Conservation (phyloP, 2,797 vertebrate species). For the Taenioides sp. region DNA sequence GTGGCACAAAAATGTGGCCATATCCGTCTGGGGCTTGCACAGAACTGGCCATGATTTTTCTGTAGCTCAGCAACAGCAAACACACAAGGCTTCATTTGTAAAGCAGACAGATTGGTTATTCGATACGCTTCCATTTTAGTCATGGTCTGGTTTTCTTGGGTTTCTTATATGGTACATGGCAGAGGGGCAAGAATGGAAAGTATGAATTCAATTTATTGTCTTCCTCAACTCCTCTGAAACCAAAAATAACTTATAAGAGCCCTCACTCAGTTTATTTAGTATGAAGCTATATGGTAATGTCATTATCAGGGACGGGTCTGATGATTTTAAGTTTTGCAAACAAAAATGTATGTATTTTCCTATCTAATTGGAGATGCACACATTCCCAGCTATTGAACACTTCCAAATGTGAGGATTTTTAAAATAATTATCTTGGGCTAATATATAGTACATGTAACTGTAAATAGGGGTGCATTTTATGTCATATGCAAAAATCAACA, state of each 20-base stretch:
- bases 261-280: not conserved
- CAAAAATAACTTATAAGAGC: conserved; percentile 49
- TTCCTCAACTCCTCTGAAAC: conserved; percentile 49
- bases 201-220: conserved; percentile 64
- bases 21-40: conserved; percentile 55
- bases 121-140: conserved; percentile 72
- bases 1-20: conserved; percentile 49
- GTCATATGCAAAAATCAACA: no score
- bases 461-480: no score
- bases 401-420: no score
- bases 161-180: conserved; percentile 62
- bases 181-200: conserved; percentile 66
- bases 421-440: not conserved
- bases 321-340: not conserved
- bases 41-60: conserved; percentile 53
- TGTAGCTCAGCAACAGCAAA: conserved; percentile 83
- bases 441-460: not conserved
- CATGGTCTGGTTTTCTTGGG: conserved; percentile 69
- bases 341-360: not conserved
- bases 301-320: not conserved
- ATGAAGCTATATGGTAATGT: conserved; percentile 1
- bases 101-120: conserved; percentile 73
- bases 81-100: conserved; percentile 79
- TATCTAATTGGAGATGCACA: not conserved
- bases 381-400: not conserved